These are phyloP conservation scores for Cariama cristata DNA, from an alignment of 2,113 vertebrate genomes.

Conservation along the genomic window DNA sequence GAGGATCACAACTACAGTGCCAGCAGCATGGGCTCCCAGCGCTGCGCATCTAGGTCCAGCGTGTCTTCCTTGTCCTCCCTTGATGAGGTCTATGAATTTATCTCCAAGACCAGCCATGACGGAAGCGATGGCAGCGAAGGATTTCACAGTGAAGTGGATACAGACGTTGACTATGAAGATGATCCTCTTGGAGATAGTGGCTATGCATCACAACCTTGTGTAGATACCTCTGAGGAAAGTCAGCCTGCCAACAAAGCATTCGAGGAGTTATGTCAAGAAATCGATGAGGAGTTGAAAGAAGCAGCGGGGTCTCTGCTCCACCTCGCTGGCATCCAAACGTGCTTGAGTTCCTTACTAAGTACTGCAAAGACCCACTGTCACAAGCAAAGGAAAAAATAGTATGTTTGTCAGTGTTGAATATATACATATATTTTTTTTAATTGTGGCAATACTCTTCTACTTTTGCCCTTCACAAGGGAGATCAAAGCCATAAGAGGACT, in stretches of 20 bases:
- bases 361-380: constrained; percentile 85
- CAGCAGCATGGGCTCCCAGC: constrained; percentile 81
- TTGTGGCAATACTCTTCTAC: constrained; percentile 83
- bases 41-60: constrained; percentile 88
- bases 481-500: constrained; percentile 99
- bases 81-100: constrained; percentile 86
- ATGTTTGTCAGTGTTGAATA: constrained; percentile 70
- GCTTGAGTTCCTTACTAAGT: constrained; percentile 89
- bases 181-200: constrained; percentile 81
- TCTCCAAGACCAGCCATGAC: constrained; percentile 80
- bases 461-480: constrained; percentile 92
- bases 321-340: constrained; percentile 93
- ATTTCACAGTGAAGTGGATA: constrained; percentile 93
- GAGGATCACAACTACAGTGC: constrained; percentile 98
- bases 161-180: constrained; percentile 84
- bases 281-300: constrained; percentile 98
- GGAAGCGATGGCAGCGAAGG: constrained; percentile 90
- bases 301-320: constrained; percentile 97
- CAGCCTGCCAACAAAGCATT: constrained; percentile 79
- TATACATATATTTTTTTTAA: constrained; percentile 77
- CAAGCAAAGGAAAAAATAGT: constrained; percentile 91
- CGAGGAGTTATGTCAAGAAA: constrained; percentile 85
- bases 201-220: constrained; percentile 76
- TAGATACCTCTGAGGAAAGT: constrained; percentile 70
- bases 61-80: constrained; percentile 86